Percentiles rank a stretch among this genome's conserved stretches.
phyloP scores from a whole-genome alignment of 2,797 vertebrate genomes.

The Gymnodraco acuticeps region DNA sequence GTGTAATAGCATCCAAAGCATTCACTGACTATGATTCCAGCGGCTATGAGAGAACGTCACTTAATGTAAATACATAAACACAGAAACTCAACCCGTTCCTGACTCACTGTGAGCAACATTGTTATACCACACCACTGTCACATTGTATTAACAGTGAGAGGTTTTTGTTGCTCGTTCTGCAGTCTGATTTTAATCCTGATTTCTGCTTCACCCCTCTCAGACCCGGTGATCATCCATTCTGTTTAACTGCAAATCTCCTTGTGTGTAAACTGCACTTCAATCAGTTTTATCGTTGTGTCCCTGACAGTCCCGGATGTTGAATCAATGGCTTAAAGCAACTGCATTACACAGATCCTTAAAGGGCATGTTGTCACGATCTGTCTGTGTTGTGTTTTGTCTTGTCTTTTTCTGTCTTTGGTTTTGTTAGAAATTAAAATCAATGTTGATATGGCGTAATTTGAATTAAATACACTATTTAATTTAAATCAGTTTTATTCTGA shows the following conservation, averaged over 20 bases:
- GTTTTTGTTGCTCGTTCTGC: conserved; percentile 21
- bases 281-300: conserved; percentile 55
- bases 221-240: conserved; percentile 55
- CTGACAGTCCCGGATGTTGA: conserved; percentile 52
- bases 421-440: too few relatives aligned
- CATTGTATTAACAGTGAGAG: conserved; percentile 22
- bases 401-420: too few relatives aligned
- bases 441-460: too few relatives aligned
- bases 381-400: too few relatives aligned
- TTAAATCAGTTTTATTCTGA: too few relatives aligned
- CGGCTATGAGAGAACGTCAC: background rate
- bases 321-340: conserved; percentile 55
- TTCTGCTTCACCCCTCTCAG: conserved; percentile 31
- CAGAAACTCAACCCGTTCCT: background rate
- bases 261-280: conserved; percentile 60
- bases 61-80: background rate
- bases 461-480: too few relatives aligned
- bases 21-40: background rate
- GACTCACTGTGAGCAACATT: background rate
- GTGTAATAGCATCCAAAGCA: background rate
- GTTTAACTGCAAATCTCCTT: conserved; percentile 60
- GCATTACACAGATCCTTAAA: conserved; percentile 45
- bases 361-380: conserved; percentile 9
- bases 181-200: conserved; percentile 58
- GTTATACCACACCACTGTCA: background rate